Evolutionary conservation across 2,797 vertebrate species (phyloP).

Genomic region (Dromococcyx pavoninus): DNA sequence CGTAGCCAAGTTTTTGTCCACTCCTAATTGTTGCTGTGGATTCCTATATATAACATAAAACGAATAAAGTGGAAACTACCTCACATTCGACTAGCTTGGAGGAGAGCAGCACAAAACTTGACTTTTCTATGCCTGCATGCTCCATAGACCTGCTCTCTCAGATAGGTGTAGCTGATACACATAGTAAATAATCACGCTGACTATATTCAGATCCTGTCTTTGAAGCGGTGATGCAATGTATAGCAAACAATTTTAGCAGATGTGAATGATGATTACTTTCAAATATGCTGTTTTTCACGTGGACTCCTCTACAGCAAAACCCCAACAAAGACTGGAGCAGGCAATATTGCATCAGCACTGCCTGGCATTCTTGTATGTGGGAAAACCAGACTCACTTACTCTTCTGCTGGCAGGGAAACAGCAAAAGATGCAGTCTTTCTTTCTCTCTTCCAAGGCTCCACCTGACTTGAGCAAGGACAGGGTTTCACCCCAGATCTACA

Average conservation of each 20-base stretch:
- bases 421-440: background rate
- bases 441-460: background rate
- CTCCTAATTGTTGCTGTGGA: background rate
- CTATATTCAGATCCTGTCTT: background rate
- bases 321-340: rapidly evolving
- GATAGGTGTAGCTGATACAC: background rate
- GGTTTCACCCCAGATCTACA: background rate
- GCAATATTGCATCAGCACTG: rapidly evolving
- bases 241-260: background rate
- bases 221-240: background rate
- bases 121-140: background rate
- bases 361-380: rapidly evolving
- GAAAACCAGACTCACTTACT: background rate
- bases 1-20: background rate
- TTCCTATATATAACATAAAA: background rate
- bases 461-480: background rate
- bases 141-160: background rate
- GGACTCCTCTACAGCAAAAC: background rate
- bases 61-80: background rate
- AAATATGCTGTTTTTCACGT: background rate
- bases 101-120: background rate
- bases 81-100: background rate
- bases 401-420: background rate
- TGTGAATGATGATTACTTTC: background rate
- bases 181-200: background rate